Percentiles rank a stretch among this genome's conserved stretches.
These are phyloP conservation scores for Leptocoma aspasia DNA, from an alignment of 2,113 vertebrate genomes.

Conservation along the genomic window DNA sequence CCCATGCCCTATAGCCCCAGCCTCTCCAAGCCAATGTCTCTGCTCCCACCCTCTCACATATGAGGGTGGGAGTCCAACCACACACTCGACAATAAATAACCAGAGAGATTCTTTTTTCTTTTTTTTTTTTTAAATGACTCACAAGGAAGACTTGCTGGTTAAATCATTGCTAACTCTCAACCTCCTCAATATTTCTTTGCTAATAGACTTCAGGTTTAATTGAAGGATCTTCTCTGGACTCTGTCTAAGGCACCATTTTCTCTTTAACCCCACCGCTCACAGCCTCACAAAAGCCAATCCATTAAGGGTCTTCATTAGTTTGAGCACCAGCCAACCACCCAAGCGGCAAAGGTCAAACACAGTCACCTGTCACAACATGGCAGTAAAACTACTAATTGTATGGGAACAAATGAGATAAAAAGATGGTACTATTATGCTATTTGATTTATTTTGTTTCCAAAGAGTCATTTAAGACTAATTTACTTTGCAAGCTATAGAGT, in stretches of 20 bases:
- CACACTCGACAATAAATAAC: conserved; percentile 54
- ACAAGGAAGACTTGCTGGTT: conserved; percentile 64
- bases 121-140: conserved; percentile 46
- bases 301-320: conserved; percentile 81
- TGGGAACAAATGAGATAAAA: conserved; percentile 79
- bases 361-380: conserved; percentile 80
- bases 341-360: conserved; percentile 81
- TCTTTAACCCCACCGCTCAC: conserved; percentile 73
- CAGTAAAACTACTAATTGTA: conserved; percentile 82
- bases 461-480: conserved; percentile 78
- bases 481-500: conserved; percentile 66
- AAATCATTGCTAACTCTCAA: conserved; percentile 77
- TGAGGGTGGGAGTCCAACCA: not conserved
- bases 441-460: conserved; percentile 79
- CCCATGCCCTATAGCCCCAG: not conserved
- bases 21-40: not conserved
- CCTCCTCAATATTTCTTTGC: conserved; percentile 78
- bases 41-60: not conserved
- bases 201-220: conserved; percentile 80
- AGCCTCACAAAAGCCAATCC: conserved; percentile 75
- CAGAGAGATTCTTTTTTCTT: not conserved
- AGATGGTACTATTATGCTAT: conserved; percentile 77
- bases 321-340: conserved; percentile 77
- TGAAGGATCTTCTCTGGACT: conserved; percentile 78
- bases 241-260: conserved; percentile 73